Conservation (phyloP, 2,888 invertebrate species). For the Tenthredo scrophulariae region DNA sequence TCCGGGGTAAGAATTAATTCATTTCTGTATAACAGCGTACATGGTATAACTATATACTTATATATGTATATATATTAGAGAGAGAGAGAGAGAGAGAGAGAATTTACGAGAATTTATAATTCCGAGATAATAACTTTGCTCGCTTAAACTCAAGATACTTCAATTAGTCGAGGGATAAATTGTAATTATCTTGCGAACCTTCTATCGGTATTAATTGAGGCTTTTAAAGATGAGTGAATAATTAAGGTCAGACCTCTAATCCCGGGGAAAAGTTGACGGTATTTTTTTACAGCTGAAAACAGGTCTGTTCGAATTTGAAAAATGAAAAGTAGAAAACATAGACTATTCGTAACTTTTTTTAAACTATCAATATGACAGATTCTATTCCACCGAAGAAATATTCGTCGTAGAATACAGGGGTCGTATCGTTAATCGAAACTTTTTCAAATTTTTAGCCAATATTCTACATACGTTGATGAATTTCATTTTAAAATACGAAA, state of each 20-base stretch:
- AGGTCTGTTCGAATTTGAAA: not conserved
- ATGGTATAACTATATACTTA: not conserved
- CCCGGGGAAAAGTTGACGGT: not conserved
- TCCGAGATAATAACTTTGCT: not conserved
- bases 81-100: too few species aligned
- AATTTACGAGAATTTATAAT: not conserved
- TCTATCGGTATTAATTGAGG: slow-evolving; percentile 17
- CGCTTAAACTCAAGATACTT: slow-evolving; percentile 1
- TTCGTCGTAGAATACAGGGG: too few species aligned
- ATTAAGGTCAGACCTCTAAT: not conserved
- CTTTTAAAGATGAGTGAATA: slow-evolving; percentile 17
- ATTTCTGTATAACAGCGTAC: not conserved
- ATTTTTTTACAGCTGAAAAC: not conserved
- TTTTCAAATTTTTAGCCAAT: too few species aligned
- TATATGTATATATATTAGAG: too few species aligned
- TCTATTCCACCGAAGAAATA: too few species aligned
- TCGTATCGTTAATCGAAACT: too few species aligned
- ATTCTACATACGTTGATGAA: too few species aligned
- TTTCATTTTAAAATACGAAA: too few species aligned
- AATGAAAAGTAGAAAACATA: not conserved
- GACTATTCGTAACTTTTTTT: not conserved
- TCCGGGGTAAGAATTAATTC: slow-evolving; percentile 2
- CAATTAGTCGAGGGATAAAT: slow-evolving; percentile 33
- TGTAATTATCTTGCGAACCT: slow-evolving; percentile 32
- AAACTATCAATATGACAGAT: too few species aligned